Evolutionary conservation across 2,797 vertebrate species (phyloP).

Genomic region (Oryzias sinensis): DNA sequence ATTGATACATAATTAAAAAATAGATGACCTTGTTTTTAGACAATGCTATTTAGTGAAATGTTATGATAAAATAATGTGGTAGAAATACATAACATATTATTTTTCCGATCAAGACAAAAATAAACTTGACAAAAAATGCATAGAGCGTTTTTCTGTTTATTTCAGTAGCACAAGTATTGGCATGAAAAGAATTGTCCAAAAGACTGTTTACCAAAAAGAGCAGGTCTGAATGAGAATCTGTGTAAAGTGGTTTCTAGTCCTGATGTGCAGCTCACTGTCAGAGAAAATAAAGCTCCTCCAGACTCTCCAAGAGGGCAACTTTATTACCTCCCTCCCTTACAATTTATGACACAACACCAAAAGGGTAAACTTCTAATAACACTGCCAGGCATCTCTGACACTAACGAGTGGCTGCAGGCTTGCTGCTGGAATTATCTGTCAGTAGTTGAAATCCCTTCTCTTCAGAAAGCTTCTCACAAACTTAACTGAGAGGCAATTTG

Average conservation of each 20-base stretch:
- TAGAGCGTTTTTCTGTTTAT: slow-evolving; percentile 10
- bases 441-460: slow-evolving; percentile 40
- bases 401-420: slow-evolving; percentile 57
- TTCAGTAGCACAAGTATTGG: slow-evolving; percentile 20
- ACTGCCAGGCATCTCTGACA: slow-evolving; percentile 43
- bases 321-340: slow-evolving; percentile 52
- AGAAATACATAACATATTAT: no score
- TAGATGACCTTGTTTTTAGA: no score
- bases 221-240: not conserved
- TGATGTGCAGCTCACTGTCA: slow-evolving; percentile 52
- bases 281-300: slow-evolving; percentile 40
- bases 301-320: slow-evolving; percentile 45
- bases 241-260: slow-evolving; percentile 22
- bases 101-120: not conserved
- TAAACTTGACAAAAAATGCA: not conserved
- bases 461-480: slow-evolving; percentile 55
- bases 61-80: no score
- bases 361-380: slow-evolving; percentile 65
- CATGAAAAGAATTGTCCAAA: slow-evolving; percentile 15
- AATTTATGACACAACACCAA: slow-evolving; percentile 57
- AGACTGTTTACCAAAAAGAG: slow-evolving; percentile 27
- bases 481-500: slow-evolving; percentile 57
- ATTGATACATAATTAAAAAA: no score
- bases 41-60: no score
- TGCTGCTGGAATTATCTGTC: slow-evolving; percentile 53